Conservation (phyloP, 2,113 vertebrate genomes). For the Sylvietta virens region DNA sequence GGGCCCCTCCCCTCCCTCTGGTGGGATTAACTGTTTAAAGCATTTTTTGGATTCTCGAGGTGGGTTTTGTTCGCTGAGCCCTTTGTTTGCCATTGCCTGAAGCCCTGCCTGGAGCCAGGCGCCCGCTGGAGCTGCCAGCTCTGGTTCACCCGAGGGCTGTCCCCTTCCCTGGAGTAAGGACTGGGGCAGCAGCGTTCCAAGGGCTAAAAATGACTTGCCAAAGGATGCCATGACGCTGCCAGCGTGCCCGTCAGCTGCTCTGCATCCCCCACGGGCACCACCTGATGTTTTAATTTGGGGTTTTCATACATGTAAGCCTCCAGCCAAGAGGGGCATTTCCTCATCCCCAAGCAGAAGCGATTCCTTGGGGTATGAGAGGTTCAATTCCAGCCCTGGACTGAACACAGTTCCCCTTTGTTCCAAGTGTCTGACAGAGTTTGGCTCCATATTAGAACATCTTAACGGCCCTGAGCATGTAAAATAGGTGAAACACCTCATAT, state of each 20-base stretch:
- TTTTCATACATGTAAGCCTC: rapidly evolving
- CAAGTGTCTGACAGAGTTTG: background rate
- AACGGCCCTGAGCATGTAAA: background rate
- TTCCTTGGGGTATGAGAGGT: background rate
- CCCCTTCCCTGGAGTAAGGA: background rate
- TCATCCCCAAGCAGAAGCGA: background rate
- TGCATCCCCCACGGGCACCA: background rate
- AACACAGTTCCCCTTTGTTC: background rate
- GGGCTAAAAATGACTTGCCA: background rate
- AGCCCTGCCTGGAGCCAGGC: background rate
- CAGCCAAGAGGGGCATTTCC: background rate
- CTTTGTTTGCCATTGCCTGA: background rate
- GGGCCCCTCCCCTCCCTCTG: background rate
- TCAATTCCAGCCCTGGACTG: background rate
- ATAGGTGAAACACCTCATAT: background rate
- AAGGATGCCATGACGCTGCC: background rate
- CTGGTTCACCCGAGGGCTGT: background rate
- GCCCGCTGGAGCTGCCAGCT: background rate
- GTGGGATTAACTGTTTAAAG: background rate
- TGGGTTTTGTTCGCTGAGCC: background rate
- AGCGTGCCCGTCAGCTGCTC: background rate
- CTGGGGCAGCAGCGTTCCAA: background rate
- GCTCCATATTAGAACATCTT: background rate
- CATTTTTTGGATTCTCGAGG: conserved; percentile 22
- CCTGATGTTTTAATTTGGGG: background rate